Percentiles rank a stretch among this genome's conserved stretches.
These are phyloP conservation scores for Semnopithecus entellus DNA, from an alignment of 2,113 vertebrate genomes.

Conservation along the genomic window DNA sequence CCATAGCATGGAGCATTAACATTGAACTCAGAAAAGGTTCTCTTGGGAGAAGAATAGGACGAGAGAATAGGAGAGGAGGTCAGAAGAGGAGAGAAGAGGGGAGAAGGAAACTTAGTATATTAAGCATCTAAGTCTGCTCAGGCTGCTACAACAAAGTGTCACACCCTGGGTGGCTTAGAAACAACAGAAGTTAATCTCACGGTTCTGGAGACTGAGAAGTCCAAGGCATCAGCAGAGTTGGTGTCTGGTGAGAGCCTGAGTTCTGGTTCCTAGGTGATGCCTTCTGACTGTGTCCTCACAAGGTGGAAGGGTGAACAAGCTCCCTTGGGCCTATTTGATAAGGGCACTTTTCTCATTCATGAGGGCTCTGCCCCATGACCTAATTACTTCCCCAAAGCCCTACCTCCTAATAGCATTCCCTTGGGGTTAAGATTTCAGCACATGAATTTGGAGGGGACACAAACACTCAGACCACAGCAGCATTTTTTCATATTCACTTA, in stretches of 20 bases:
- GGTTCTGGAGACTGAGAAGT: not conserved
- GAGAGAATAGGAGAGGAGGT: too few relatives aligned
- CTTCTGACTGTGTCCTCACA: not conserved
- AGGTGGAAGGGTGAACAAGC: not conserved
- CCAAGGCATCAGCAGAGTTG: not conserved
- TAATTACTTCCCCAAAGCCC: not conserved
- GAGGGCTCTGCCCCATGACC: not conserved
- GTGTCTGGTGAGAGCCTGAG: not conserved
- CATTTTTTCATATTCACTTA: conserved; percentile 15
- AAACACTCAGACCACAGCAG: not conserved
- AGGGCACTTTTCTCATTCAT: not conserved
- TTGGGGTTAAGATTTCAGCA: not conserved
- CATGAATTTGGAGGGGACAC: not conserved
- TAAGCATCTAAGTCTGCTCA: not conserved
- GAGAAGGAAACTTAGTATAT: not conserved
- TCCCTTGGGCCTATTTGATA: not conserved
- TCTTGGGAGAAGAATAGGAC: not conserved
- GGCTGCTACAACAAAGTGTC: not conserved
- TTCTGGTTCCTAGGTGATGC: not conserved
- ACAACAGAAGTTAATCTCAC: not conserved
- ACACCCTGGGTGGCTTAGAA: not conserved
- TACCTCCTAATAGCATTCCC: not conserved
- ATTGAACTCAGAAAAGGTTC: not conserved
- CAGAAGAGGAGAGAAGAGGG: not conserved
- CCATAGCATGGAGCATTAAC: not conserved